Evolutionary conservation across 2,797 vertebrate genomes (phyloP).

Genomic region (Lagorchestes hirsutus): DNA sequence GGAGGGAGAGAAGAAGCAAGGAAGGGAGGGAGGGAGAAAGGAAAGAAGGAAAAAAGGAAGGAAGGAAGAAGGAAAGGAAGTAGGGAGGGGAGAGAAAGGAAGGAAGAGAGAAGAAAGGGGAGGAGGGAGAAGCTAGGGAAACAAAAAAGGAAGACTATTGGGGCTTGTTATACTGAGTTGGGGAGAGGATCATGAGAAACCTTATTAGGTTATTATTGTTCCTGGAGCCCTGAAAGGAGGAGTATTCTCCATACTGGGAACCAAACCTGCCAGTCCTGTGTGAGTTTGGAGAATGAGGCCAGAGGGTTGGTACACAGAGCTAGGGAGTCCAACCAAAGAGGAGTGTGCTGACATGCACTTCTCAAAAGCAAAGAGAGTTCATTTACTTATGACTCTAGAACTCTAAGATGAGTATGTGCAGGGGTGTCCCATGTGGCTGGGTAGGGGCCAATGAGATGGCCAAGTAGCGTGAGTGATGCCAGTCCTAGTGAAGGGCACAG

Average conservation of each 20-base stretch:
- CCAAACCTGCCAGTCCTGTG: neutral
- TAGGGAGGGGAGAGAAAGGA: fast-evolving
- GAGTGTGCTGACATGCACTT: neutral
- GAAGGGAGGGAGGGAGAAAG: too few relatives aligned
- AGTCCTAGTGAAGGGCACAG: neutral
- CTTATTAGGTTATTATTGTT: neutral
- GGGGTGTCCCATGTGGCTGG: too few relatives aligned
- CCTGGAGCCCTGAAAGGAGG: neutral
- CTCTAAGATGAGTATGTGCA: neutral
- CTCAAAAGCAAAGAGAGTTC: neutral
- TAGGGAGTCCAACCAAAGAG: neutral
- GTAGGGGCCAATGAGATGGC: neutral
- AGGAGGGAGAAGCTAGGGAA: neutral
- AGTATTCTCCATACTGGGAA: neutral
- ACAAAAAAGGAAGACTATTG: neutral
- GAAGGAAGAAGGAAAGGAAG: too few relatives aligned
- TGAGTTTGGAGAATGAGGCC: neutral
- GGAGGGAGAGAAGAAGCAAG: too few relatives aligned
- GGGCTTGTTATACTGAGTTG: neutral
- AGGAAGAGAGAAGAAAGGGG: too few relatives aligned
- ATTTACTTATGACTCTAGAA: neutral
- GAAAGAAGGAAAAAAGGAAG: too few relatives aligned
- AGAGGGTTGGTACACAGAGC: neutral
- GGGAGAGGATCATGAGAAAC: neutral
- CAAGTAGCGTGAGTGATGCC: neutral